phyloP scores from a whole-genome alignment of 2,888 invertebrate genomes.

The Stramonita haemastoma region DNA sequence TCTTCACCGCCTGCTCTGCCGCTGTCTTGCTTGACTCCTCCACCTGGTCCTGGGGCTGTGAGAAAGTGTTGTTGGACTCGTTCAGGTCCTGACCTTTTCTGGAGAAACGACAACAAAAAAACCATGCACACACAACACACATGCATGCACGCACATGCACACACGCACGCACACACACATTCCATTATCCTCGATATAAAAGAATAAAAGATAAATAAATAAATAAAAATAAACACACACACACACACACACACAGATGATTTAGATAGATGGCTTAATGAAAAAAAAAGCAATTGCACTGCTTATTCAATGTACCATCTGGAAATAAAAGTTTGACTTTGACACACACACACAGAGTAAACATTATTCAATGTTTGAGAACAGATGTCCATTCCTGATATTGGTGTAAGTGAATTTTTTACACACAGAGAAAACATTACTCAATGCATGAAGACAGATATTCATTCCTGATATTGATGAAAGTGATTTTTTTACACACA shows the following conservation, averaged over 20 bases:
- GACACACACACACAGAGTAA: background rate
- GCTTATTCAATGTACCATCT: no score
- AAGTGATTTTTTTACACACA: no score
- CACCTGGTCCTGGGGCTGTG: constrained; percentile 49
- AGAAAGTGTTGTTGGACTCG: constrained; percentile 38
- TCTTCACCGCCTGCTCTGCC: constrained; percentile 27
- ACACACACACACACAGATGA: background rate
- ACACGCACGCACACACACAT: background rate
- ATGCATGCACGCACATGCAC: background rate
- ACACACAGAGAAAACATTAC: background rate
- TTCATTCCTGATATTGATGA: background rate
- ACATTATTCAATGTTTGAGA: no score
- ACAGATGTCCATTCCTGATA: background rate
- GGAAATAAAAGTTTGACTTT: no score
- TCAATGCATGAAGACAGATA: background rate
- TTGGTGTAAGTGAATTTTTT: no score
- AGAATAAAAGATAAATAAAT: no score
- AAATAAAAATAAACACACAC: background rate
- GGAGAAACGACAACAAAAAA: background rate
- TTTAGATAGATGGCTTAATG: background rate
- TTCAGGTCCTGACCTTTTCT: constrained; percentile 37
- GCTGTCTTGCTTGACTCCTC: constrained; percentile 48
- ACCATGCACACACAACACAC: background rate
- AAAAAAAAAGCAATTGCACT: no score
- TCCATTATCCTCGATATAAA: background rate